phyloP scores from a whole-genome alignment of 2,888 invertebrate species.

The Sphecodes monilicornis region DNA sequence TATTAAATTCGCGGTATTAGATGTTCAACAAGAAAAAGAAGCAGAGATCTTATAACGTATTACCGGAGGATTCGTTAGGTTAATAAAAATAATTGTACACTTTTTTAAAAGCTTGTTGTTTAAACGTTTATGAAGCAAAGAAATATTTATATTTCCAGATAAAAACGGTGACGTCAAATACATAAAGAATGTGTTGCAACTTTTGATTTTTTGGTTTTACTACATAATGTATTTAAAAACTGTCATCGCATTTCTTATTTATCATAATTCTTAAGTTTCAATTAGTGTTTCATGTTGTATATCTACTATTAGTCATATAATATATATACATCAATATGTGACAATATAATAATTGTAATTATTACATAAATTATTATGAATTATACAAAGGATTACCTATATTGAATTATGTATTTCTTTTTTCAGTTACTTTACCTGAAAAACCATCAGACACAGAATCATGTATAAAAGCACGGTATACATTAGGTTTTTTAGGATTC shows the following conservation, averaged over 20 bases:
- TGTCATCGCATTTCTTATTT: background rate
- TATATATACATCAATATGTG: background rate
- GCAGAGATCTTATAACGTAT: conserved; percentile 26
- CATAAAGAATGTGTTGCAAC: background rate
- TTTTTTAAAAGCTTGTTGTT: conserved; percentile 4
- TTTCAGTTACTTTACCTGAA: conserved; percentile 66
- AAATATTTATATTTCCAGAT: background rate
- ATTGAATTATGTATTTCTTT: conserved; percentile 39
- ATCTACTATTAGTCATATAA: background rate
- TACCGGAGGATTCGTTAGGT: conserved; percentile 39
- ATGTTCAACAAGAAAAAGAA: conserved; percentile 27
- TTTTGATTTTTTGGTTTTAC: background rate
- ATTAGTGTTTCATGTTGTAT: background rate
- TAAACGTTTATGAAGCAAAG: background rate
- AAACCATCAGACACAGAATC: conserved; percentile 86
- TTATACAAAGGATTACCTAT: background rate
- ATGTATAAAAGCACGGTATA: conserved; percentile 90
- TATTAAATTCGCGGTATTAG: background rate
- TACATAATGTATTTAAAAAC: background rate
- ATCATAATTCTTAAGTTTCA: background rate
- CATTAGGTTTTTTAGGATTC: conserved; percentile 93
- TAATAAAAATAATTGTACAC: conserved; percentile 26
- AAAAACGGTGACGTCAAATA: background rate
- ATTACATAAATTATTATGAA: background rate
- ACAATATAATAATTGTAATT: background rate